Conservation (phyloP, 2,797 vertebrate species). For the Melanotaenia trifasciata region DNA sequence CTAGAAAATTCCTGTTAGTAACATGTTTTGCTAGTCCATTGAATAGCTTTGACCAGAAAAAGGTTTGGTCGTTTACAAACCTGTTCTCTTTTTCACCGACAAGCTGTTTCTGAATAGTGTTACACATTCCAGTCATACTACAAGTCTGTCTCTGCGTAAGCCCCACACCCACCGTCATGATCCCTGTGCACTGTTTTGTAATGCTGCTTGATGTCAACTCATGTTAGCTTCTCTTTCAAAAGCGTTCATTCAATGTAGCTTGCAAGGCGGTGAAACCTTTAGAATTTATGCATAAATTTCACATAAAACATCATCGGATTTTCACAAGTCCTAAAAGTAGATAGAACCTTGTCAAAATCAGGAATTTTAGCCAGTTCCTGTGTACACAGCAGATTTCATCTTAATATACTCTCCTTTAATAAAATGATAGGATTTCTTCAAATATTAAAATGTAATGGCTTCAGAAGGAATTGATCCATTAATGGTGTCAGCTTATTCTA, state of each 20-base stretch:
- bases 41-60: too few relatives aligned
- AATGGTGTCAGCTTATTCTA: too few relatives aligned
- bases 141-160: conserved; percentile 7
- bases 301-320: background rate
- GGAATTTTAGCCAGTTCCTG: too few relatives aligned
- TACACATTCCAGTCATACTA: conserved; percentile 16
- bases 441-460: too few relatives aligned
- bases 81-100: background rate
- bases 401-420: too few relatives aligned
- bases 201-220: background rate
- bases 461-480: too few relatives aligned
- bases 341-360: background rate
- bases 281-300: background rate
- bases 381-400: too few relatives aligned
- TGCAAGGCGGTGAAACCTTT: background rate
- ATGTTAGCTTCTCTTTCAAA: background rate
- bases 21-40: too few relatives aligned
- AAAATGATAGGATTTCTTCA: background rate
- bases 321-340: background rate
- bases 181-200: background rate
- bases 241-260: background rate
- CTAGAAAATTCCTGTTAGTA: too few relatives aligned
- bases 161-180: background rate
- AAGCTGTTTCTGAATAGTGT: background rate
- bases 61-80: background rate